Evolutionary conservation across 2,888 invertebrate genomes (phyloP), one percentile per base, ranked within the genome.

Genomic region (Epistrophe grossulariae): DNA sequence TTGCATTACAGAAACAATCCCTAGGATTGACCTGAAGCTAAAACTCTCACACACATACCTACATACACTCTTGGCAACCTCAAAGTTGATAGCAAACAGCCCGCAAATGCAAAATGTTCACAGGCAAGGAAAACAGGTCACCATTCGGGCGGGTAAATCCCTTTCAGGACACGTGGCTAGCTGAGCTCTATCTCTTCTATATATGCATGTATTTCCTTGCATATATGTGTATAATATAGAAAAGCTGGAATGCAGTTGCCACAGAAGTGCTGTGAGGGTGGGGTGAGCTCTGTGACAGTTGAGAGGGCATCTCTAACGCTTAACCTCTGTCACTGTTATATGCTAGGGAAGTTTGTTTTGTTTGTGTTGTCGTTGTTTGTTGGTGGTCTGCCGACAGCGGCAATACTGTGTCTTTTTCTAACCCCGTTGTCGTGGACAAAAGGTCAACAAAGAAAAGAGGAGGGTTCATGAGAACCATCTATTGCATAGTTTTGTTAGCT

Each of bases 71-170:
- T 60, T 17, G 17, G 38, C 13, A 48, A 31, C 35, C n/a, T 31
- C 38, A 43, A 13, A 13, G 40, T n/a, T n/a, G n/a, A n/a, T 24
- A 43, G 62, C 62, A 24, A 40, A 62, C 17, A 40, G 73, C 74
- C 70, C 48, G 43, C 59, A 78, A 79, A 79, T 79, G 76, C 64
- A 72, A 77, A 87, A 76, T 76, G 60, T 79, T 79, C 79, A 76
- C 66, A 79, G 57, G 66, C 66, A 45, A 76, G 66, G 59, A 82
- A 87, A 78, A 74, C 79, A 76, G 87, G 82, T 87, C 87, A 87
- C 71, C 31, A 82, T 59, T 70, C 52, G 71, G 70, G 77, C 77
- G 45, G 52, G 15, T n/a, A 45, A 72, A 72, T 78, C 45, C 59
- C 40, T 70, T 70, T 50, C 15, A 68, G 38, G 72, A 80, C 84